Percentiles rank a stretch among this genome's conserved stretches.
Evolutionary conservation across 2,797 vertebrate species (phyloP).

Genomic region (Danio choprae): DNA sequence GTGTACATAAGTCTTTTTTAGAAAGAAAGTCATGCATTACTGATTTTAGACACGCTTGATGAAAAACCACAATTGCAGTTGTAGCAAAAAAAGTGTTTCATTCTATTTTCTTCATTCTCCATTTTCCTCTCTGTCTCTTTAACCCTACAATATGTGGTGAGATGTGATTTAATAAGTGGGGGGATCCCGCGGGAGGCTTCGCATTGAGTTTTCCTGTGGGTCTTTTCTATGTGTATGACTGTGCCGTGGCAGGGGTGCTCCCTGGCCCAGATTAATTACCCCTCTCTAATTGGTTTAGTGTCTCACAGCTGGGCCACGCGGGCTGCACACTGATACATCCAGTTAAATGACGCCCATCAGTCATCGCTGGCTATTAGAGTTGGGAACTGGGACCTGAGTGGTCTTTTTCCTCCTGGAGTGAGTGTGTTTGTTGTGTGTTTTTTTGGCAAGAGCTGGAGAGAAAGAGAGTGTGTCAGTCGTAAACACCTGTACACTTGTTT

Average conservation of each 20-base stretch:
- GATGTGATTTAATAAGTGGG: constrained; percentile 54
- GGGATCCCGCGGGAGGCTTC: constrained; percentile 32
- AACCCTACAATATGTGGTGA: constrained; percentile 39
- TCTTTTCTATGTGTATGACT: constrained; percentile 67
- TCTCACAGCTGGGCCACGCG: constrained; percentile 88
- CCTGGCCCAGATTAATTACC: constrained; percentile 88
- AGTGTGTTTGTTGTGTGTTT: constrained; percentile 32
- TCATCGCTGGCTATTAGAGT: constrained; percentile 85
- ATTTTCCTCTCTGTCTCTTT: not conserved
- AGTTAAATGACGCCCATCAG: constrained; percentile 91
- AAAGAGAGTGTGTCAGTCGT: not conserved
- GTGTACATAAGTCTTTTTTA: too few relatives aligned
- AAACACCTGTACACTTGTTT: constrained; percentile 47
- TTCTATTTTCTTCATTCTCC: not conserved
- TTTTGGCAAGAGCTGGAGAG: constrained; percentile 15
- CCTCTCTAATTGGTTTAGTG: constrained; percentile 90
- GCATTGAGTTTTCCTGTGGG: constrained; percentile 63
- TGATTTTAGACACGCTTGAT: not conserved
- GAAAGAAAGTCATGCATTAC: not conserved
- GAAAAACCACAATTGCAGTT: not conserved
- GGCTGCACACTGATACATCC: constrained; percentile 86
- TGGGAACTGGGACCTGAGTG: constrained; percentile 81
- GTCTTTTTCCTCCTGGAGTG: constrained; percentile 79
- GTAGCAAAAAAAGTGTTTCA: not conserved
- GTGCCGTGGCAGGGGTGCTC: constrained; percentile 70